Evolutionary conservation across 1,140 invertebrate genomes (phyloP), one percentile per base, ranked within the genome.

Genomic region (Micrasema minimum): DNA sequence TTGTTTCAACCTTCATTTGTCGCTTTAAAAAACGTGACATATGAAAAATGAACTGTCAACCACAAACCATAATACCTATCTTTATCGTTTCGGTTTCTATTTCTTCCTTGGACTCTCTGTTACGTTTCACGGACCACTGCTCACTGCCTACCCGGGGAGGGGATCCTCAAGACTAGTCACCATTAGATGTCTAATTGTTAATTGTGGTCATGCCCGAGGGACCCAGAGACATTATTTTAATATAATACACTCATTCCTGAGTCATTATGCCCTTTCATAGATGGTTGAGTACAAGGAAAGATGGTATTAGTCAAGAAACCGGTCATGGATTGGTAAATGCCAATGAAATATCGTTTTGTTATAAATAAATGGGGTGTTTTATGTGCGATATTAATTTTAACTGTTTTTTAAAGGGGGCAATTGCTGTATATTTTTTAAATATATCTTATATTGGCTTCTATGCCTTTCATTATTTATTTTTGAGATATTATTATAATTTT

Each of bases 21-120:
- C 2, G 3, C 2, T n/a, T 12, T 45, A 12, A 45, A 45, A 45
- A 45, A 45, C 41, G 11, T 12, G 11, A 2, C 41, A 12, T 12
- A 45, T 45, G 41, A 45, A 12, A 45, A 45, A 45, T 45, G 41
- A 45, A 45, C 41, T 45, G 26, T 31, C 41, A 45, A 45, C 14
- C 11, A 12, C 41, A n/a, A 45, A 16, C 11, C 41, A 45, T 45
- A n/a, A 31, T 31, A 31, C 26, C 55, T n/a, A n/a, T n/a, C 16
- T 59, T 59, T 38, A 59, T 59, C 20, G 9, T 31, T n/a, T 3
- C 12, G 55, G 55, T 41, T 59, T 59, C 55, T 38, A 38, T 59
- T 16, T 59, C 55, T 59, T 41, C 5, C 12, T 31, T 14, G 51
- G 10, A 51, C 0, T 38, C 35, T 12, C 20, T 35, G 53, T 35